Base-by-base conservation (phyloP, 2,113 vertebrate species). In the Tupaia chinensis region DNA sequence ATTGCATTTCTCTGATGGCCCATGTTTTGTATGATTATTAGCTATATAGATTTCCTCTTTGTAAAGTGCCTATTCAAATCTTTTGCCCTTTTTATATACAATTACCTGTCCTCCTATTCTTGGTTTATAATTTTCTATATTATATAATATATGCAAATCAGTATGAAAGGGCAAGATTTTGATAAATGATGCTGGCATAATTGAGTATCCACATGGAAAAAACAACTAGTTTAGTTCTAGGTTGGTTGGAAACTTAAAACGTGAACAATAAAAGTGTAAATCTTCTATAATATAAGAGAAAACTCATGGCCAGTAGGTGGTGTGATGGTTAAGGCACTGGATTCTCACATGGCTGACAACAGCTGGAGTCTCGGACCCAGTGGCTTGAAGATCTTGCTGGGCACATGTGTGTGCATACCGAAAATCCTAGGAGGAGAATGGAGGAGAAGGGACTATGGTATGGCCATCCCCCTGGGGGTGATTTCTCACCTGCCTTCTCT, bases 201-300 rank as follows among this genome's bases (percentile, higher is more conserved):
- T 84, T 88, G 56, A 1, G 23, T 92, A 29, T 94, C 34, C 34
- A 63, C 72, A 6, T 72, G n/a, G 65, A 16, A 94, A 92, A 76
- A 88, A 73, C 90, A 66, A 93, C 44, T 44, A 96, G 77, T 82
- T 92, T n/a, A 93, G 7, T 87, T 94, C 25, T 11, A 72, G 27
- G 17, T 94, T 19, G 6, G 69, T 81, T 95, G 5, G 74, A 94
- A 22, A 77, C 5, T 74, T 72, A 74, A 80, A 74, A 74, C 14
- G 1, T 89, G 19, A 80, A 85, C 88, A 22, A 1, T n/a, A 74
- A 89, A 91, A 80, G 22, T 70, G 17, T 76, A 44, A 84, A 19
- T 1, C 44, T 92, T 89, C 14, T 74, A 80, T 73, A 90, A 56
- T 92, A 78, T 65, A 66, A 54, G 61, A 65, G 34, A 68, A 32